Evolutionary conservation across 2,888 invertebrate genomes (phyloP), one percentile per base, ranked within the genome.

Genomic region (Agelastica alni): DNA sequence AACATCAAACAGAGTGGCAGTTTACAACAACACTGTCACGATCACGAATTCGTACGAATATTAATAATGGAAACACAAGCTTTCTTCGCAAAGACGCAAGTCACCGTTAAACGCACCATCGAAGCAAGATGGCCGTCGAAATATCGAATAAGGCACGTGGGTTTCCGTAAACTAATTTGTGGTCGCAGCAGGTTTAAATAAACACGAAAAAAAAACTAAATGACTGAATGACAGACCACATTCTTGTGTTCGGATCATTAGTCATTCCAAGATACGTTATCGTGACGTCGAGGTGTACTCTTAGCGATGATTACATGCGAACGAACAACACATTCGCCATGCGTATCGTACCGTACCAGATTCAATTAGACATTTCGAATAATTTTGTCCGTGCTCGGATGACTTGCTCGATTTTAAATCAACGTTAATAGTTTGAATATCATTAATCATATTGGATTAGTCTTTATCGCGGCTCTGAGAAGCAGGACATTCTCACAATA

Each of bases 111-210:
- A 6, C 10, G 44, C 42, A 30, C 16, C 32, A 47, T 39, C 30
- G 2, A 28, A 7, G 13, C 53, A 51, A 55, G 32, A 26, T 45
- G 44, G 51, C 45, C 18, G 32, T 9, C n/a, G 22, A 26, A 7
- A 53, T 51, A 60, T 54, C 56, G 48, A 53, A 37, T 49, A 58
- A 58, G 71, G 72, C 71, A 70, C 72, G 72, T 72, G 72, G 78
- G 77, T 77, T 76, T 76, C 77, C 79, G 79, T 79, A 78, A 81
- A 80, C 80, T 80, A 82, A 82, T 82, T 82, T 82, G 81, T 82
- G 81, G 79, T 80, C 82, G 74, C 82, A 82, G 82, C 82, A 73
- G 82, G 82, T 73, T 75, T 79, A 80, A 80, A 80, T 80, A 81
- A 82, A 82, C 81, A 80, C 73, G 78, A 78, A 81, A 81, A 81